Percentiles rank a stretch among this genome's conserved stretches.
Evolutionary conservation across 2,888 invertebrate genomes (phyloP).

Genomic region (Neria commutata): DNA sequence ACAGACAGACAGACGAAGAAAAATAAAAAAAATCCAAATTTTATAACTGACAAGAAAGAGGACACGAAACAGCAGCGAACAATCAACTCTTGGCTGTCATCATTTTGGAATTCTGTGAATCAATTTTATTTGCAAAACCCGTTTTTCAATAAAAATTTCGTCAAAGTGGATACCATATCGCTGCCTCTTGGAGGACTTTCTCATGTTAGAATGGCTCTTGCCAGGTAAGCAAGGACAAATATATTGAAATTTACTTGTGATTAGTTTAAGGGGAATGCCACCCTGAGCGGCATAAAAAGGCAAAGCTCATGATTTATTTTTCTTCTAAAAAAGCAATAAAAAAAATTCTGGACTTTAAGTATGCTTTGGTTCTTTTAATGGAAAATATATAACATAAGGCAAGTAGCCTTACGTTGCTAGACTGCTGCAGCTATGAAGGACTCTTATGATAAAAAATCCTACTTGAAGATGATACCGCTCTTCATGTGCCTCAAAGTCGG

Average conservation of each 20-base stretch:
- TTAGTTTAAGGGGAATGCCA: constrained; percentile 6
- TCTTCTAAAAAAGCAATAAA: too few species aligned
- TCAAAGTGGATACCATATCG: constrained; percentile 66
- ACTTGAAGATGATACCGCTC: too few species aligned
- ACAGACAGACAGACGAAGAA: not conserved
- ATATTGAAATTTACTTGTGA: constrained; percentile 3
- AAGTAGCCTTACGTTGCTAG: too few species aligned
- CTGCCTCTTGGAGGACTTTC: constrained; percentile 66
- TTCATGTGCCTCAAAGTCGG: too few species aligned
- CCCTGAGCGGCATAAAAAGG: too few species aligned
- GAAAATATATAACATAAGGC: too few species aligned
- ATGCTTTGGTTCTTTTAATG: too few species aligned
- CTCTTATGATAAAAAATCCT: too few species aligned
- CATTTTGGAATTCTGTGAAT: not conserved
- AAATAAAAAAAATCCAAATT: constrained; percentile 2
- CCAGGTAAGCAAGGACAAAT: constrained; percentile 65
- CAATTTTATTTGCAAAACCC: not conserved
- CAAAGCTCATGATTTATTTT: too few species aligned
- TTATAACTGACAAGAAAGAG: constrained; percentile 12
- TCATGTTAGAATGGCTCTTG: constrained; percentile 73
- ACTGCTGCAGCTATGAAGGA: too few species aligned
- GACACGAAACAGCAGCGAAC: constrained; percentile 2
- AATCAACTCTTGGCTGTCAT: constrained; percentile 1
- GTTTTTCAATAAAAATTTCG: constrained; percentile 38
- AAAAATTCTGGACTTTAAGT: too few species aligned